Evolutionary conservation across 2,888 invertebrate species (phyloP).

Genomic region (Ormyrus rosae): DNA sequence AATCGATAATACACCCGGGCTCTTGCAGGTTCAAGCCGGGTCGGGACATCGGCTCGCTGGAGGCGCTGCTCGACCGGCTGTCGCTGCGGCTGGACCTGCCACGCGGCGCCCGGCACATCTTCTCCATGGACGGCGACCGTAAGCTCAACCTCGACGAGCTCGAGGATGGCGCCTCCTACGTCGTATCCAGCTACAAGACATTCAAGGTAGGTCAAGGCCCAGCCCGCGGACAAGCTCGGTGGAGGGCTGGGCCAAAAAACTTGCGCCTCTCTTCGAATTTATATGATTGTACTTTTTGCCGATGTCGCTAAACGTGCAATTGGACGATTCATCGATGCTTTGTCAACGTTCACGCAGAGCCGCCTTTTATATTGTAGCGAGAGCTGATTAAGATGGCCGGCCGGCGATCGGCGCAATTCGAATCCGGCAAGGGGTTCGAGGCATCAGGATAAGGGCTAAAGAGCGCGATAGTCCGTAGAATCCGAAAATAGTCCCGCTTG

Average conservation of each 20-base stretch:
- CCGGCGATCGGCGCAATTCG: background rate
- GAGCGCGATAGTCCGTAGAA: background rate
- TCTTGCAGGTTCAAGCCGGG: slow-evolving; percentile 87
- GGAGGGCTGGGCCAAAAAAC: background rate
- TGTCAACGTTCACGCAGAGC: too few species aligned
- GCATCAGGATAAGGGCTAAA: background rate
- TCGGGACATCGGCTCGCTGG: slow-evolving; percentile 90
- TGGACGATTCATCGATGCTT: too few species aligned
- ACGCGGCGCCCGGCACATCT: slow-evolving; percentile 92
- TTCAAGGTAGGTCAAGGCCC: slow-evolving; percentile 84
- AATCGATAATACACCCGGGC: background rate
- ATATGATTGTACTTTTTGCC: too few species aligned
- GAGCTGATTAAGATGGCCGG: slow-evolving; percentile 7
- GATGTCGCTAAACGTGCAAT: too few species aligned
- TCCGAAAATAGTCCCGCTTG: slow-evolving; percentile 12
- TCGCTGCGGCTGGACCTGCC: slow-evolving; percentile 92
- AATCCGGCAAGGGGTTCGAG: too few species aligned
- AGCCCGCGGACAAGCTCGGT: slow-evolving; percentile 24
- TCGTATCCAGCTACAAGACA: slow-evolving; percentile 93
- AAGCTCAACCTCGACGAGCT: slow-evolving; percentile 90
- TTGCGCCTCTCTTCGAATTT: too few species aligned
- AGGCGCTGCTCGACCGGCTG: slow-evolving; percentile 89
- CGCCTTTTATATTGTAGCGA: too few species aligned
- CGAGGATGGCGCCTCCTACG: slow-evolving; percentile 94
- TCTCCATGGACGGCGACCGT: slow-evolving; percentile 93